A percentile compares a stretch with the other conserved stretches of the same genome.
Evolutionary conservation across 2,113 vertebrate species (phyloP).

Genomic region (Oplegnathus fasciatus): DNA sequence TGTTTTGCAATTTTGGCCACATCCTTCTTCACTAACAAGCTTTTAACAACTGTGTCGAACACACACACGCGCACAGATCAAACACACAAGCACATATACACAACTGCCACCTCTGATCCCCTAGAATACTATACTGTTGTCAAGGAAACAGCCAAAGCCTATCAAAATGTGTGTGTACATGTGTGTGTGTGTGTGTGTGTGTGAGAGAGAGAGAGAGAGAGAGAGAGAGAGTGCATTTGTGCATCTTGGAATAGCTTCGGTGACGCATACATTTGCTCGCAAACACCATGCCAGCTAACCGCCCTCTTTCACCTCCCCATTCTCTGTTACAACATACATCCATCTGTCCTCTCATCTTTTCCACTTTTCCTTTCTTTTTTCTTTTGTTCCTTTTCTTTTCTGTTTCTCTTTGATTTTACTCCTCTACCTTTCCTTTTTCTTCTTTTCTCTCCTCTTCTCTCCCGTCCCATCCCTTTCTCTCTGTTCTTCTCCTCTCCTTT

Average conservation of each 20-base stretch:
- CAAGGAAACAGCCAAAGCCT: constrained; percentile 74
- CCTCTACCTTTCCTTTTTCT: not conserved
- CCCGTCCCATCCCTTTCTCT: not conserved
- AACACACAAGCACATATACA: not conserved
- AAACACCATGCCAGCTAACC: constrained; percentile 68
- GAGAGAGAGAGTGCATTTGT: constrained; percentile 43
- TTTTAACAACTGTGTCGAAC: constrained; percentile 33
- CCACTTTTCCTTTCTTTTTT: not conserved
- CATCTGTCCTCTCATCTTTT: constrained; percentile 74
- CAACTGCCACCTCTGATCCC: constrained; percentile 59
- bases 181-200: constrained; percentile 18
- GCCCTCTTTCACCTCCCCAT: constrained; percentile 75
- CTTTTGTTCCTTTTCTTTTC: no score
- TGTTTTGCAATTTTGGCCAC: constrained; percentile 50
- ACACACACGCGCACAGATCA: not conserved
- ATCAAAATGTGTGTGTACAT: constrained; percentile 39
- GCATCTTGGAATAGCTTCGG: constrained; percentile 81
- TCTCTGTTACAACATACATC: constrained; percentile 75
- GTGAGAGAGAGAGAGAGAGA: constrained; percentile 4
- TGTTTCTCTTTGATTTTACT: not conserved
- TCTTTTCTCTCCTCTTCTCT: not conserved
- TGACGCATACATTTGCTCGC: constrained; percentile 80
- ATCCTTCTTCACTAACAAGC: constrained; percentile 37
- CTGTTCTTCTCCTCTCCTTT: not conserved
- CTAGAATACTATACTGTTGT: constrained; percentile 76